A percentile compares a stretch with the other conserved stretches of the same genome.
Conservation (phyloP, 2,113 vertebrate species). For the Tetraodon nigroviridis region DNA sequence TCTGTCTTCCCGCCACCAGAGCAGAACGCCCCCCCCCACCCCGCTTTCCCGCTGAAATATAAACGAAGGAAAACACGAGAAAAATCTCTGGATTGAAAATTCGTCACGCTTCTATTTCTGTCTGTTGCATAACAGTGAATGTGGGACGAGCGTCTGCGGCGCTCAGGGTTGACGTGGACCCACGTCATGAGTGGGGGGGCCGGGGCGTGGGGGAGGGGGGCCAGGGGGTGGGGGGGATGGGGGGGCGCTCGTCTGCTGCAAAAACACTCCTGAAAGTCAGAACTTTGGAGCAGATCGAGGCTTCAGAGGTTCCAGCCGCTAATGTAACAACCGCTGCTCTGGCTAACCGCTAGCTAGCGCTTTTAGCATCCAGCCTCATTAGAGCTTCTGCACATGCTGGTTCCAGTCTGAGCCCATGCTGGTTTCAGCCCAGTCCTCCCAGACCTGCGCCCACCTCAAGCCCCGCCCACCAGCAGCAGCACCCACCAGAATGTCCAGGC, state of each 20-base stretch:
- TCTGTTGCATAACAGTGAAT: not conserved
- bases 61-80: not conserved
- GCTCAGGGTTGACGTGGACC: not conserved
- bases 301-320: no score
- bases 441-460: no score
- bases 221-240: no score
- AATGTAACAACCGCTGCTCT: no score
- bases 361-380: no score
- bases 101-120: slow-evolving; percentile 7
- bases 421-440: no score
- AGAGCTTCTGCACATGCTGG: no score
- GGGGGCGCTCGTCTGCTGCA: no score
- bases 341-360: no score
- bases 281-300: no score
- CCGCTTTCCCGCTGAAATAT: not conserved
- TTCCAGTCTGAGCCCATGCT: no score
- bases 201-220: not conserved
- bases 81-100: not conserved
- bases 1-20: no score
- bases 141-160: not conserved
- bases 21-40: not conserved
- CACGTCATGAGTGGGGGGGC: not conserved
- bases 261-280: not conserved
- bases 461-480: not conserved
- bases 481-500: slow-evolving; percentile 78